Conservation (phyloP, 2,888 invertebrate species). For the Dendrolimus pini region DNA sequence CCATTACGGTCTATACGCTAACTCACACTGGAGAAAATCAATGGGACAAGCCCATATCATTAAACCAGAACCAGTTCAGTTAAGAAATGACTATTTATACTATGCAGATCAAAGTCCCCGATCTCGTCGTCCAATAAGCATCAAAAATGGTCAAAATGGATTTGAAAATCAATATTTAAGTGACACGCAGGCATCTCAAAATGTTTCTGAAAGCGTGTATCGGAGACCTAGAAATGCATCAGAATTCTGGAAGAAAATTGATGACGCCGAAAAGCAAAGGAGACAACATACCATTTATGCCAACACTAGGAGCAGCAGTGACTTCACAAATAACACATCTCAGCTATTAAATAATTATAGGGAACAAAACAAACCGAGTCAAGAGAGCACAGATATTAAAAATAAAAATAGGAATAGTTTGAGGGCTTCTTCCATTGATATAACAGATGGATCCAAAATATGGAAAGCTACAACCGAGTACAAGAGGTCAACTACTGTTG, state of each 20-base stretch:
- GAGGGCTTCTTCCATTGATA: conserved; percentile 43
- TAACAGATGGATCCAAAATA: conserved; percentile 58
- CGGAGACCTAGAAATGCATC: conserved; percentile 71
- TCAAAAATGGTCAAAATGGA: conserved; percentile 70
- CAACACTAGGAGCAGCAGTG: conserved; percentile 54
- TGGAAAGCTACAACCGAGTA: conserved; percentile 72
- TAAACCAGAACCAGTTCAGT: conserved; percentile 58
- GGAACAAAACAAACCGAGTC: conserved; percentile 34
- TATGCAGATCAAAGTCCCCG: conserved; percentile 84
- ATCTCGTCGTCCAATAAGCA: conserved; percentile 83
- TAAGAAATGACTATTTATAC: conserved; percentile 77
- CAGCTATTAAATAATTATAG: conserved; percentile 30
- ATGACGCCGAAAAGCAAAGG: conserved; percentile 64
- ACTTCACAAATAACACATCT: conserved; percentile 43
- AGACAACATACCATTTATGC: conserved; percentile 49
- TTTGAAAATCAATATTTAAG: conserved; percentile 65
- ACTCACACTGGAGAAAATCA: conserved; percentile 58
- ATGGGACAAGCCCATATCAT: conserved; percentile 38
- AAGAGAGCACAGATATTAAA: conserved; percentile 37
- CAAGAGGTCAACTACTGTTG: conserved; percentile 55
- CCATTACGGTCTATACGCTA: conserved; percentile 60
- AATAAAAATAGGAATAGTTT: conserved; percentile 47
- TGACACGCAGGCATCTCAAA: conserved; percentile 63
- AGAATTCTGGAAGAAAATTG: conserved; percentile 81
- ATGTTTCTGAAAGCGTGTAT: conserved; percentile 43